A percentile compares a stretch with the other conserved stretches of the same genome.
These are phyloP conservation scores for Platorchestia sp. DNA, from an alignment of 1,140 invertebrate genomes.

Conservation along the genomic window DNA sequence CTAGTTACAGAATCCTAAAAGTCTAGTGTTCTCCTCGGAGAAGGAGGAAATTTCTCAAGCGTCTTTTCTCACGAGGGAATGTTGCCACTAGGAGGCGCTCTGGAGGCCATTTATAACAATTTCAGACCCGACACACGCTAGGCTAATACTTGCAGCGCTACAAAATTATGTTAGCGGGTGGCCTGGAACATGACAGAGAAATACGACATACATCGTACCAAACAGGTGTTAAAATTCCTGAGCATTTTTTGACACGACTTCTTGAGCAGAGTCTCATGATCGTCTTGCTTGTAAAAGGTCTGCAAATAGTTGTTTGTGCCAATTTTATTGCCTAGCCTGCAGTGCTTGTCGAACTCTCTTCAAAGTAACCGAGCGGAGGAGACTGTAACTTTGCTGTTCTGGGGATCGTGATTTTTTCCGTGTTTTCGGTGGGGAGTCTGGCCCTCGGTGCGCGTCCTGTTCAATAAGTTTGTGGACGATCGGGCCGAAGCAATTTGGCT, in stretches of 20 bases:
- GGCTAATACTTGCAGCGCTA: not conserved
- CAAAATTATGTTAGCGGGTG: not conserved
- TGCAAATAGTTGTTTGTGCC: not conserved
- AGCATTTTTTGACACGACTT: not conserved
- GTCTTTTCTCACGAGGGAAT: not conserved
- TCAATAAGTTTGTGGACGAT: slow-evolving; percentile 16
- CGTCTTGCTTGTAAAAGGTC: not conserved
- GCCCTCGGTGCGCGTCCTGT: not conserved
- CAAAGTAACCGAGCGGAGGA: not conserved
- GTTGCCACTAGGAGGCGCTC: not conserved
- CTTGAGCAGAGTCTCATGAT: not conserved
- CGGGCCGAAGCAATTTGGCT: not conserved
- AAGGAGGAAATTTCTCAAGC: not conserved
- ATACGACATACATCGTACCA: not conserved
- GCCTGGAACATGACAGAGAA: not conserved
- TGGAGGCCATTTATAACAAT: not conserved
- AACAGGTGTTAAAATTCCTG: not conserved
- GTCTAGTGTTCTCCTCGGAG: not conserved
- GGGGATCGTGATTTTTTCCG: not conserved
- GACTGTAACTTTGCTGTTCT: not conserved
- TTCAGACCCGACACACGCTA: not conserved
- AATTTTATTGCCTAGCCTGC: not conserved
- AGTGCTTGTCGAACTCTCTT: not conserved
- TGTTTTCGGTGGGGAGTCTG: not conserved
- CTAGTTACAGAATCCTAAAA: not conserved